These are phyloP conservation scores for Agrilus planipennis DNA, from an alignment of 1,140 invertebrate species.

Conservation along the genomic window DNA sequence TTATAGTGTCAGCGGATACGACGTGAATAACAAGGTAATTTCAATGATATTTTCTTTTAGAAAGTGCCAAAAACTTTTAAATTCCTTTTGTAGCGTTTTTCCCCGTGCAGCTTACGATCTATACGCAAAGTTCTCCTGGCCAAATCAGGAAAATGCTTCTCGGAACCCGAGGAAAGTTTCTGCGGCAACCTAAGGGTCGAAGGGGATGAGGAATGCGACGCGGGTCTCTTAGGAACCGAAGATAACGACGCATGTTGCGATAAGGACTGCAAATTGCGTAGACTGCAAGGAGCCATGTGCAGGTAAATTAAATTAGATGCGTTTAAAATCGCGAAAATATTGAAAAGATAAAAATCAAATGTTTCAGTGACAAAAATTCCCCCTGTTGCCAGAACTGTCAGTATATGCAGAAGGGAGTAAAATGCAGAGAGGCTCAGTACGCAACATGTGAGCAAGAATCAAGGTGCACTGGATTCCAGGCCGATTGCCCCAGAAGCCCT, in stretches of 20 bases:
- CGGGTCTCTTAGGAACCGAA: constrained; percentile 81
- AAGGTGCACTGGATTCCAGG: constrained; percentile 57
- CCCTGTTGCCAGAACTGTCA: constrained; percentile 86
- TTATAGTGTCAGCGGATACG: constrained; percentile 93
- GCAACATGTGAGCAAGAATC: constrained; percentile 84
- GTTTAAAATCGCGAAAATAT: not conserved
- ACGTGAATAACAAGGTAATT: constrained; percentile 87
- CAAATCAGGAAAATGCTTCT: constrained; percentile 86
- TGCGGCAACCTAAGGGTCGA: constrained; percentile 89
- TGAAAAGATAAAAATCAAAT: not conserved
- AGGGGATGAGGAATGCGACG: constrained; percentile 90
- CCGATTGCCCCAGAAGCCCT: constrained; percentile 65
- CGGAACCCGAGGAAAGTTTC: constrained; percentile 87
- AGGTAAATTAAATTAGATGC: constrained; percentile 41
- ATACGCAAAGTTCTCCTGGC: constrained; percentile 86
- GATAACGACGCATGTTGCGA: constrained; percentile 87
- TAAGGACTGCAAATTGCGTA: constrained; percentile 78
- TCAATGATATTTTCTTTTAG: not conserved
- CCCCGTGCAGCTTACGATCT: constrained; percentile 82
- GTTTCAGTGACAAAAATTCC: constrained; percentile 81
- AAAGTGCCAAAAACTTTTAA: constrained; percentile 6
- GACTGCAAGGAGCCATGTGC: constrained; percentile 70
- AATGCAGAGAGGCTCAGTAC: constrained; percentile 78
- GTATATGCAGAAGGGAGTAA: constrained; percentile 64
- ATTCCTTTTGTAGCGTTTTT: constrained; percentile 63